Percentiles rank a stretch among this genome's conserved stretches.
Conservation (phyloP, 53 echinoderm and acorn worm species). For the Holothuria leucospilota region DNA sequence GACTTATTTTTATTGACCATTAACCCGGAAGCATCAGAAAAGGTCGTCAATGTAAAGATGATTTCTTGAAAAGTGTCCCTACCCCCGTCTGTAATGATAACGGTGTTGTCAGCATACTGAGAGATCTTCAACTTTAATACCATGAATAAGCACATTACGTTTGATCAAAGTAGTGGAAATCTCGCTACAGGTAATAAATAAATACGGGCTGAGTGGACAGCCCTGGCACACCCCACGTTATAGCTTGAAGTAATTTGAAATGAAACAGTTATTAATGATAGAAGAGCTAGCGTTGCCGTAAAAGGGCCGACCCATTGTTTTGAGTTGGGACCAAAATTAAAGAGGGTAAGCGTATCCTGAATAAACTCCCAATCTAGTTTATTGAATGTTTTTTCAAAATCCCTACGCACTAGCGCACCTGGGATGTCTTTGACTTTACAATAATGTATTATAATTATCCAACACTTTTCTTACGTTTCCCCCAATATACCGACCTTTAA, state of each 20-base stretch:
- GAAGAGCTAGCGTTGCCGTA: not conserved
- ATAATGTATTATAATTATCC: not conserved
- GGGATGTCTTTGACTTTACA: not conserved
- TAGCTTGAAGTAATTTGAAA: not conserved
- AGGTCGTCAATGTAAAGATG: not conserved
- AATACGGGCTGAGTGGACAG: constrained; percentile 12
- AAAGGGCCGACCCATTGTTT: not conserved
- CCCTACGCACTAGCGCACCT: not conserved
- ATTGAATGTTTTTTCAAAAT: not conserved
- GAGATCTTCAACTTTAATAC: constrained; percentile 27
- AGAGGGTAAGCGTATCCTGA: not conserved
- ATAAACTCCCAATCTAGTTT: too few species aligned
- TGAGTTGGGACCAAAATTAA: not conserved
- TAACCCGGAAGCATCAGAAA: not conserved
- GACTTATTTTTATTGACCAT: not conserved
- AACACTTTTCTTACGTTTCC: not conserved
- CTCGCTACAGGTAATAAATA: constrained; percentile 8
- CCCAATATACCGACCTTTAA: too few species aligned
- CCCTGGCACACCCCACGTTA: constrained; percentile 1
- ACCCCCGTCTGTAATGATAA: not conserved
- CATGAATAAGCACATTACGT: not conserved
- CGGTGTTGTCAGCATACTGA: constrained; percentile 15
- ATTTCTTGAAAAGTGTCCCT: not conserved
- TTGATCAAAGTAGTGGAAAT: not conserved
- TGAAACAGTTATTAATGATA: constrained; percentile 13